Evolutionary conservation across 2,113 vertebrate genomes (phyloP), one percentile per base, ranked within the genome.

Genomic region (Sarotherodon lohbergeri): DNA sequence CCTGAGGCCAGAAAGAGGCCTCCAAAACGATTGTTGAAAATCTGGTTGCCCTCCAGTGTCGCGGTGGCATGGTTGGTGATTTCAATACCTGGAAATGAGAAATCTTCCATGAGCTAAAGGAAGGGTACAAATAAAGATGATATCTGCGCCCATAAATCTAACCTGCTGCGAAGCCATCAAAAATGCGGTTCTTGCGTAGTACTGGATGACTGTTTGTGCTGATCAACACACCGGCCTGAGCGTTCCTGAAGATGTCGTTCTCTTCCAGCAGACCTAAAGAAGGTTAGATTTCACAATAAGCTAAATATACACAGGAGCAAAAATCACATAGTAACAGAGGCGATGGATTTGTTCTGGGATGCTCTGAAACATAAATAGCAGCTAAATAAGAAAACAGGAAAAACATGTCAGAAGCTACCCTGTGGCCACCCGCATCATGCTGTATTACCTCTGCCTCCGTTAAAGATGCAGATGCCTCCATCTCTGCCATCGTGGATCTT

Each of bases 391-490:
- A 48, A 76, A 48, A 76, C 3, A 19, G 27, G 6, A 32, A 32
- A 29, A 50, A n/a, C 27, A 50, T 32, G 10, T 78, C 10, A 78
- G 46, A 52, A 50, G 71, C 16, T 52, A 55, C 29, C 66, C 27
- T 73, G 9, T 34, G 10, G 17, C 14, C 0, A 39, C 9, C 55
- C 2, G 34, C 55, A 50, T 17, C 4, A 11, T 3, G 14, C 11
- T 41, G 1, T 13, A 24, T 29, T 87, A 95, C 99, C 99, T 98
- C 99, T 97, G 94, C 99, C 99, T 32, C 98, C 98, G 82, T 99
- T 99, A 96, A 99, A 99, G 96, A 99, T 99, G 97, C 99, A 99
- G 97, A 99, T 99, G 91, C 99, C 99, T 55, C 99, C 99, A 91
- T 99, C 99, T 96, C 99, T 96, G 90, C 99, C 99, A 89, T 99